These are phyloP conservation scores for Arge pagana DNA, from an alignment of 2,888 invertebrate genomes.

Conservation along the genomic window DNA sequence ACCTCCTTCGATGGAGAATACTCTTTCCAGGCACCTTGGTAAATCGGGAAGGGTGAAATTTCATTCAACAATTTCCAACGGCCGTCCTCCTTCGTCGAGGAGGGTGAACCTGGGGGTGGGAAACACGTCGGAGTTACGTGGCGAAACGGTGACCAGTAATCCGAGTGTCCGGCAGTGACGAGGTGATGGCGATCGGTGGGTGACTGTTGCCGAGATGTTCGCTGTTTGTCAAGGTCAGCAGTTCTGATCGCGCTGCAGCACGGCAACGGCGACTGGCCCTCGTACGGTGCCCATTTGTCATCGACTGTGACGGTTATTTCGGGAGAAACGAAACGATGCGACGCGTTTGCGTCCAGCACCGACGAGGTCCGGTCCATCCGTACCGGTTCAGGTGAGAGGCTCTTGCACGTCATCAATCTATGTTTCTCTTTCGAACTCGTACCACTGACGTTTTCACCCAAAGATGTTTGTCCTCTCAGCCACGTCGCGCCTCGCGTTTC, in stretches of 20 bases:
- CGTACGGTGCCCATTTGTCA: constrained; percentile 54
- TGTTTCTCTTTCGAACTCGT: constrained; percentile 46
- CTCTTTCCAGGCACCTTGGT: constrained; percentile 55
- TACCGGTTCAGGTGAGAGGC: constrained; percentile 54
- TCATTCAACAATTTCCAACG: constrained; percentile 52
- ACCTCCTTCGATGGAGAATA: constrained; percentile 44
- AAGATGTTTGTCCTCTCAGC: constrained; percentile 40
- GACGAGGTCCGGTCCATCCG: not conserved
- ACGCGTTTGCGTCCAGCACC: not conserved
- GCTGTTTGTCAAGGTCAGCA: constrained; percentile 45
- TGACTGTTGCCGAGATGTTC: constrained; percentile 40
- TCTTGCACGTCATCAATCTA: constrained; percentile 44
- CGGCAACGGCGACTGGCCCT: constrained; percentile 51
- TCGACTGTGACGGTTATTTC: constrained; percentile 45
- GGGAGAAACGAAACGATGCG: constrained; percentile 47
- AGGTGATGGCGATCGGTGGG: constrained; percentile 5
- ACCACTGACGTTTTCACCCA: constrained; percentile 45
- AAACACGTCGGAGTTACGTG: constrained; percentile 51
- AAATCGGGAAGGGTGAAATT: constrained; percentile 53
- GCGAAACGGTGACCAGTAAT: constrained; percentile 43
- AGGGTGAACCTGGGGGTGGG: constrained; percentile 43
- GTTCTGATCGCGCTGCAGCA: too few species aligned
- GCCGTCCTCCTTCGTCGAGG: constrained; percentile 47
- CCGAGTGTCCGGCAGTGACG: constrained; percentile 26
- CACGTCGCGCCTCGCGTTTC: constrained; percentile 47